Base-by-base conservation (phyloP, 1,140 invertebrate genomes). In the Zaprionus nigranus region DNA sequence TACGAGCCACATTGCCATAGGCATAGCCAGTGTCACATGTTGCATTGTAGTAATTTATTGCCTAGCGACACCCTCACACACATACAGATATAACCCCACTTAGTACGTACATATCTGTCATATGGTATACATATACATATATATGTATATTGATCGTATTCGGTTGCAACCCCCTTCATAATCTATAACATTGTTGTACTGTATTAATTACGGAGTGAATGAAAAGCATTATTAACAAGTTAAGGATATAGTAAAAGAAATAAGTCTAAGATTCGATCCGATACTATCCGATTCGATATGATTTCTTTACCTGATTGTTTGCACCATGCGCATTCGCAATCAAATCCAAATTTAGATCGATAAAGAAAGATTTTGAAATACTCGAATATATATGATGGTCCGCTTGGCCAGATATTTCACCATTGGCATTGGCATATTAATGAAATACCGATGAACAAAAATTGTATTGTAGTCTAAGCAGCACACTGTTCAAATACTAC, bases 1-100 rank as follows among this genome's bases (percentile, higher is more conserved):
- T 91, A 58, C 73, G 90, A 38, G 73, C 83, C 77, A 88, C 81
- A 22, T 85, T 92, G 82, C 91, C 90, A 79, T 92, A 91, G 82
- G 77, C 56, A 49, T 40, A 60, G 30, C 40, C 46, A 58, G 40
- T 60, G 49, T 74, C 75, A 70, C 38, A 74, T 43, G 34, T 74
- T 71, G 64, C 64, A 72, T 63, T 61, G 70, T 76, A 81, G 65
- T 68, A 74, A 85, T 67, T 80, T 72, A 78, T 67, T 70, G 64
- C n/a, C 24, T 63, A 67, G 58, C 38, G 43, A 66, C 63, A 56
- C 20, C n/a, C 40, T 3, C 40, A 49, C 20, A 67, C 28, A 58
- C 71, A n/a, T 34, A 24, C 34, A 60, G 13, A 68, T 17, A 34
- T 43, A 73, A 13, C 53, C 53, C 64, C 40, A 63, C 2, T 28